A percentile compares a stretch with the other conserved stretches of the same genome.
phyloP scores from a whole-genome alignment of 37 sponge, comb jelly and placozoan species.

The Tethya wilhelma region DNA sequence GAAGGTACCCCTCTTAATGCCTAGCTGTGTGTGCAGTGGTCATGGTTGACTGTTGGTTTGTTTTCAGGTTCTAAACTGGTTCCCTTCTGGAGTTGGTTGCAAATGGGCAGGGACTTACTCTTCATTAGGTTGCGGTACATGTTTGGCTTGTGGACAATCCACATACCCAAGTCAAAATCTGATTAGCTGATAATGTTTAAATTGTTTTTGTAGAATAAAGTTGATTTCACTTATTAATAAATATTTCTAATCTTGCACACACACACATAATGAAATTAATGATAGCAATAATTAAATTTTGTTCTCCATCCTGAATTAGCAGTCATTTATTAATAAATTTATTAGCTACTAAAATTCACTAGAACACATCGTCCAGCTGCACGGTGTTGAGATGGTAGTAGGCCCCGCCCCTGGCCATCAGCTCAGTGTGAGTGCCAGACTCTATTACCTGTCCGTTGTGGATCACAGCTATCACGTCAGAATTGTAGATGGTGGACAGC shows the following conservation, averaged over 20 bases:
- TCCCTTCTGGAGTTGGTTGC: conserved; percentile 92
- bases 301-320: not conserved
- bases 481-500: conserved; percentile 89
- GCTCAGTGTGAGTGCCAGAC: conserved; percentile 76
- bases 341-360: not conserved
- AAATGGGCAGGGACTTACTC: conserved; percentile 95
- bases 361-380: conserved; percentile 17
- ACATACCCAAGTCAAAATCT: not conserved
- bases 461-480: conserved; percentile 89
- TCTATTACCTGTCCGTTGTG: conserved; percentile 86
- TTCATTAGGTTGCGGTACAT: conserved; percentile 87
- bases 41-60: not conserved
- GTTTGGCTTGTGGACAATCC: conserved; percentile 81
- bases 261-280: not conserved
- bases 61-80: conserved; percentile 89
- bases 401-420: conserved; percentile 75
- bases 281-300: too few species aligned
- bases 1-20: conserved; percentile 63
- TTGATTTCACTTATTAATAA: not conserved
- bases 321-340: not conserved
- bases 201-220: not conserved
- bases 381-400: conserved; percentile 84
- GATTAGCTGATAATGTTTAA: not conserved
- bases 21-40: not conserved
- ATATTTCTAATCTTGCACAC: not conserved